A percentile compares a stretch with the other conserved stretches of the same genome.
Evolutionary conservation across 1,140 invertebrate species (phyloP).

Genomic region (Leptopilina clavipes): DNA sequence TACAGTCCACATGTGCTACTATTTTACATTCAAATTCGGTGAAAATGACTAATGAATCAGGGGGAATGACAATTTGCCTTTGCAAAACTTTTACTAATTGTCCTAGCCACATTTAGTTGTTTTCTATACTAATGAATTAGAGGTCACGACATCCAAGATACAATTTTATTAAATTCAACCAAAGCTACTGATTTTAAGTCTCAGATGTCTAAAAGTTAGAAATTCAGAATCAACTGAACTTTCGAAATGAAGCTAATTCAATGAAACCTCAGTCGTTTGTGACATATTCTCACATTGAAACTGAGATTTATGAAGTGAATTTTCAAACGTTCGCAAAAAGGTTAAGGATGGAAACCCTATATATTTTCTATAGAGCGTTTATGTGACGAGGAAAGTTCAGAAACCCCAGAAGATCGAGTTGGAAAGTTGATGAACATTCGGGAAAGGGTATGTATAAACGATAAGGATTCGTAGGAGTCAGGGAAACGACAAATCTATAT

Average conservation of each 20-base stretch:
- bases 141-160: too few species aligned
- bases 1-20: too few species aligned
- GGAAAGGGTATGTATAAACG: slow-evolving; percentile 21
- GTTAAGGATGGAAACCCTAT: background rate
- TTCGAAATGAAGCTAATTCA: background rate
- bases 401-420: background rate
- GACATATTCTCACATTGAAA: background rate
- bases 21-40: background rate
- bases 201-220: too few species aligned
- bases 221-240: too few species aligned
- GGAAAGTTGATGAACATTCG: background rate
- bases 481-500: slow-evolving; percentile 18
- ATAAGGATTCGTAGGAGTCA: slow-evolving; percentile 30
- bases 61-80: too few species aligned
- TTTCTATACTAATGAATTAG: too few species aligned
- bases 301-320: background rate
- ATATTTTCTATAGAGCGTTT: background rate
- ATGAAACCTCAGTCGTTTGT: background rate
- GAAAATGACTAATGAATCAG: background rate
- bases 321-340: background rate
- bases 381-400: background rate
- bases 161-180: too few species aligned
- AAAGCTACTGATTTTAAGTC: too few species aligned
- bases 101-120: too few species aligned
- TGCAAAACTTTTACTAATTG: too few species aligned